Evolutionary conservation across 2,888 invertebrate species (phyloP).

Genomic region (Oligia latruncula): DNA sequence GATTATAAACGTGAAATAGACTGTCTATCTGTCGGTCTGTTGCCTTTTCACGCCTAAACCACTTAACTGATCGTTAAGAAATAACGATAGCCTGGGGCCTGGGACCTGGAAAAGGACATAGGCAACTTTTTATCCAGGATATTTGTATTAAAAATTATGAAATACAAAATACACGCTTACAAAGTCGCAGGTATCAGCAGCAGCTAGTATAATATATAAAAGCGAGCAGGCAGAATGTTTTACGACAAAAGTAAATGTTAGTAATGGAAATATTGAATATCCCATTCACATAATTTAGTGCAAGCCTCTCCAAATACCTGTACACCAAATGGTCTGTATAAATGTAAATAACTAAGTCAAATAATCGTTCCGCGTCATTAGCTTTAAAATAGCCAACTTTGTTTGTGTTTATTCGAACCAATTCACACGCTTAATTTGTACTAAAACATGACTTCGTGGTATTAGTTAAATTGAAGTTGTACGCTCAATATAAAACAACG

Average conservation of each 20-base stretch:
- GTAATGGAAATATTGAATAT: conserved; percentile 41
- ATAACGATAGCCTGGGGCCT: too few species aligned
- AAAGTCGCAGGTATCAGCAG: too few species aligned
- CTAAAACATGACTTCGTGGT: conserved; percentile 32
- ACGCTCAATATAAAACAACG: conserved; percentile 1
- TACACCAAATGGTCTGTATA: conserved; percentile 41
- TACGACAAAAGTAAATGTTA: not conserved
- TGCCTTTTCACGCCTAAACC: too few species aligned
- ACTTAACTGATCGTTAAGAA: too few species aligned
- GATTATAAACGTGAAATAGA: too few species aligned
- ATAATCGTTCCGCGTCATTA: conserved; percentile 52
- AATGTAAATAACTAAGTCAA: conserved; percentile 54
- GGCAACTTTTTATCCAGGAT: too few species aligned
- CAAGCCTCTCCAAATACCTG: conserved; percentile 25
- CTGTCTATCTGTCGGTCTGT: too few species aligned
- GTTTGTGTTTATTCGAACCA: conserved; percentile 47
- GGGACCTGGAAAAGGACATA: too few species aligned
- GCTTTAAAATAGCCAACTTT: conserved; percentile 49
- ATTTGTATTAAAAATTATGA: too few species aligned
- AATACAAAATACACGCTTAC: too few species aligned
- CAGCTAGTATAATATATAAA: not conserved
- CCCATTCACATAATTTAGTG: conserved; percentile 31
- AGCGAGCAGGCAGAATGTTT: not conserved
- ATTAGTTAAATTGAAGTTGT: conserved; percentile 25
- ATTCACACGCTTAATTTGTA: conserved; percentile 47